These are phyloP conservation scores for Amblyjoppa fuscipennis DNA, from an alignment of 2,888 invertebrate genomes.

Conservation along the genomic window DNA sequence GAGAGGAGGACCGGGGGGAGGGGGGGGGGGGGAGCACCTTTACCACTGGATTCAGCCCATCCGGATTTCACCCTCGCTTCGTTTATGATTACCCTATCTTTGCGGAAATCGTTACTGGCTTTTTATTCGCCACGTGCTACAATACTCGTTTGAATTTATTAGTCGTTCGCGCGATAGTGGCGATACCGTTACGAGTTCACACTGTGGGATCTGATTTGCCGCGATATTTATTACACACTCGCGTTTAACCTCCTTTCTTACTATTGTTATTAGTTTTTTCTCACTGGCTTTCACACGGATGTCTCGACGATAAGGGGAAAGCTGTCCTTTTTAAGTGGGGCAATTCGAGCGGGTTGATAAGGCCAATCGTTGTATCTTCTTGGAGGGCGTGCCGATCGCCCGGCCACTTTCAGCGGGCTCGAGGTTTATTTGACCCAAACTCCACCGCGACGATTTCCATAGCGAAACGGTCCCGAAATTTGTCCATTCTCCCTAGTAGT, in stretches of 20 bases:
- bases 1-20: too few relatives aligned
- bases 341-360: neutral
- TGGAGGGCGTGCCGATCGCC: neutral
- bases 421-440: neutral
- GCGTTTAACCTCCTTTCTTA: neutral
- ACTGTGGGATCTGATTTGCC: constrained; percentile 21
- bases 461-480: neutral
- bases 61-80: constrained; percentile 12
- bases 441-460: neutral
- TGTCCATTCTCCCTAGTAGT: neutral
- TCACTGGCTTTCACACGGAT: neutral
- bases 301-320: constrained; percentile 4
- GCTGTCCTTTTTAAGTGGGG: neutral
- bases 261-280: constrained; percentile 1
- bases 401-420: too few relatives aligned
- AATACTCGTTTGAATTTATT: constrained; percentile 63
- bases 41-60: constrained; percentile 26
- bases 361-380: neutral
- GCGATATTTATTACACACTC: neutral
- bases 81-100: constrained; percentile 59
- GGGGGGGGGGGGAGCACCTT: constrained; percentile 25
- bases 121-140: constrained; percentile 53
- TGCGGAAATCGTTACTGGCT: constrained; percentile 58
- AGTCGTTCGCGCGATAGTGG: constrained; percentile 34
- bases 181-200: constrained; percentile 27